A percentile compares a stretch with the other conserved stretches of the same genome.
phyloP scores from a whole-genome alignment of 1,140 invertebrate species.

The Linepithema humile region DNA sequence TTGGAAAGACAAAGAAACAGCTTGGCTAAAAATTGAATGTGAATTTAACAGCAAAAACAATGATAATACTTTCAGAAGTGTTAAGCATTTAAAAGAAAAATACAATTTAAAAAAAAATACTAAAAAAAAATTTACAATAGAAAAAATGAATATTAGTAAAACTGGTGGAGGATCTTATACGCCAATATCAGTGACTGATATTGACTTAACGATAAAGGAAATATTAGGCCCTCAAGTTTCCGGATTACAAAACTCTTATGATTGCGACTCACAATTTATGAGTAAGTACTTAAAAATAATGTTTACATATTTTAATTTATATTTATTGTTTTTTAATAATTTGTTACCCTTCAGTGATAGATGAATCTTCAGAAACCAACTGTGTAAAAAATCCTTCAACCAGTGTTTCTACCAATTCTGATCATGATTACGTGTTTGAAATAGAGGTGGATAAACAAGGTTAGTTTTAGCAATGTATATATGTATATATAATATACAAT shows the following conservation, averaged over 20 bases:
- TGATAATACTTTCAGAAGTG: background rate
- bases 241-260: background rate
- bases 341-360: too few species aligned
- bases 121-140: background rate
- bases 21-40: background rate
- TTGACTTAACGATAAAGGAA: background rate
- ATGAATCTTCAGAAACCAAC: too few species aligned
- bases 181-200: background rate
- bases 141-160: background rate
- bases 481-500: too few species aligned
- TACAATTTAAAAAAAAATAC: background rate
- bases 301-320: too few species aligned
- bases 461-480: too few species aligned
- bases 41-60: background rate
- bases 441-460: too few species aligned
- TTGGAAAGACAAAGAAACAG: background rate
- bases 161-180: background rate
- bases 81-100: background rate
- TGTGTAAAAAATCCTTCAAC: too few species aligned
- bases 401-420: too few species aligned
- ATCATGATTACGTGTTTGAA: too few species aligned
- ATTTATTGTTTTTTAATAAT: too few species aligned
- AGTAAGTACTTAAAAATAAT: too few species aligned
- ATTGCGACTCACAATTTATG: background rate
- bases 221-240: background rate